Base-by-base conservation (phyloP, 2,113 vertebrate genomes). In the Anseranas semipalmata region DNA sequence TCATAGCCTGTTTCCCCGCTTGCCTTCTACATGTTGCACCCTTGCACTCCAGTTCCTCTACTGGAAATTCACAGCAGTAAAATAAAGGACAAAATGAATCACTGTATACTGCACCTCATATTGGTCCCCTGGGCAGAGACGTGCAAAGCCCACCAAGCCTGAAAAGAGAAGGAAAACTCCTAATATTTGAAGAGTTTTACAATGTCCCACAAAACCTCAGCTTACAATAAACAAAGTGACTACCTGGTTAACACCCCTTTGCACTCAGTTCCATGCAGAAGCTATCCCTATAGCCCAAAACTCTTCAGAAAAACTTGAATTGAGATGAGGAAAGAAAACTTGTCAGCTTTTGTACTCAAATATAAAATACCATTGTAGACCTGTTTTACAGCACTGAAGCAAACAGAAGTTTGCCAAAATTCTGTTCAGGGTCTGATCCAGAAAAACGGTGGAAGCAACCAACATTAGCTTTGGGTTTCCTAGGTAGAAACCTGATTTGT, bases 91-190 rank as follows among this genome's bases (percentile, higher is more conserved):
- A 84, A 67, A 80, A 79, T 30, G 17, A 66, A 82, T 45, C 39
- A 20, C 12, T 63, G 53, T 1, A 33, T 96, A 96, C 97, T 82
- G 79, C 95, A 98, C 99, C 99, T 99, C 99, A 27, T 99, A 99
- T 59, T 99, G 99, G 97, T 99, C 99, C 93, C 99, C 99, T 0
- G 99, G 99, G 89, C 99, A 99, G 73, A 99, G 99, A 10, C 99
- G 98, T 43, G 99, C 99, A 20, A 99, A 99, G 65, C 99, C 99
- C 81, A 99, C 99, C 97, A 99, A 97, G 62, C 99, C 99, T 99
- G 97, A 7, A 96, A 97, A 95, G 87, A 85, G 85, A 98, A 98
- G 93, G 84, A 87, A 89, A 70, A 93, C 2, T 25, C n/a, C 7
- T 48, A 68, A 8, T 52, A 87, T 39, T 22, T 81, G 56, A 1